Percentiles rank a stretch among this genome's conserved stretches.
Conservation (phyloP, 2,113 vertebrate species). For the Pyrgilauda ruficollis region DNA sequence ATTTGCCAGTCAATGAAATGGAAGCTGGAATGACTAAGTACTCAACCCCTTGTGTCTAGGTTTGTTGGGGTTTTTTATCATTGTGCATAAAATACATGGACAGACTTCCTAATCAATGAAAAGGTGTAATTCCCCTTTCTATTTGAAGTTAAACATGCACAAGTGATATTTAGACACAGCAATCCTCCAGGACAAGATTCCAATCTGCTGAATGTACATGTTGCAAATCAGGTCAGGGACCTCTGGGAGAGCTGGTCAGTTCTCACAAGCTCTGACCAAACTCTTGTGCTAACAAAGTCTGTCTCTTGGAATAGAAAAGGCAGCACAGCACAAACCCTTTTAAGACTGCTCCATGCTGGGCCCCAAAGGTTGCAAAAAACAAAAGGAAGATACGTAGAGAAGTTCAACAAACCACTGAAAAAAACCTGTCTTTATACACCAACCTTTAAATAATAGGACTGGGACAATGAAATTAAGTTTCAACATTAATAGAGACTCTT, state of each 20-base stretch:
- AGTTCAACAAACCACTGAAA: neutral
- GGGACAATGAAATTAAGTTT: neutral
- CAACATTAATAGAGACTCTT: neutral
- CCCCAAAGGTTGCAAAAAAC: neutral
- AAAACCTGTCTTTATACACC: neutral
- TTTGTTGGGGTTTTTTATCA: neutral
- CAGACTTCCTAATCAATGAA: neutral
- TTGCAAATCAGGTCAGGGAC: neutral
- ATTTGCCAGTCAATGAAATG: neutral
- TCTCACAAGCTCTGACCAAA: neutral
- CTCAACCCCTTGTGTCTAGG: neutral
- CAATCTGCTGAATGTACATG: neutral
- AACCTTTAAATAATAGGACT: neutral
- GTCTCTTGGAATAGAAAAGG: neutral
- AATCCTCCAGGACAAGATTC: neutral
- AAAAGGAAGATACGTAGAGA: neutral
- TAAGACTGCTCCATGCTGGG: neutral
- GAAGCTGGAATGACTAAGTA: neutral
- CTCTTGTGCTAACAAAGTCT: neutral
- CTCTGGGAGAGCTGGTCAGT: neutral
- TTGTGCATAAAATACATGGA: neutral
- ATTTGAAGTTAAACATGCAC: neutral
- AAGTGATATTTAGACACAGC: neutral
- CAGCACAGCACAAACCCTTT: neutral
- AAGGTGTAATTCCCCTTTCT: neutral